phyloP scores from a whole-genome alignment of 1,140 invertebrate species.

The Diachasma alloeum region DNA sequence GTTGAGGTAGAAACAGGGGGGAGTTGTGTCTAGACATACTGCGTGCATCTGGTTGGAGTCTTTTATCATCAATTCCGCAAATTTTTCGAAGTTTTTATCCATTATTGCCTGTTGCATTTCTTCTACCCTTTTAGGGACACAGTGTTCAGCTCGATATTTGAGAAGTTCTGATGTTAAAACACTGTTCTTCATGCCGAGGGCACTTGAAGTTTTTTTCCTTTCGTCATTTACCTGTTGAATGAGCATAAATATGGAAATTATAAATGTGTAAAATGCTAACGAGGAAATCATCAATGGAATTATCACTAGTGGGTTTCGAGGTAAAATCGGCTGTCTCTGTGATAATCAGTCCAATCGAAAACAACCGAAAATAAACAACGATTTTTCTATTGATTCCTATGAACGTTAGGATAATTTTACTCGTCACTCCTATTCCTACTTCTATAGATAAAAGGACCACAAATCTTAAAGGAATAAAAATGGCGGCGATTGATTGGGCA shows the following conservation, averaged over 20 bases:
- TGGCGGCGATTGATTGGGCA: too few species aligned
- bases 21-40: slow-evolving; percentile 92
- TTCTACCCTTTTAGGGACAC: slow-evolving; percentile 77
- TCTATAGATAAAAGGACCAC: too few species aligned
- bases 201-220: slow-evolving; percentile 89
- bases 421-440: too few species aligned
- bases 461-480: too few species aligned
- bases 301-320: neutral
- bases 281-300: neutral
- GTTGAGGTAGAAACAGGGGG: slow-evolving; percentile 93
- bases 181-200: slow-evolving; percentile 88
- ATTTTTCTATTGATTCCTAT: too few species aligned
- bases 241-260: neutral
- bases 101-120: slow-evolving; percentile 81
- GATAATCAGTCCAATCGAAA: too few species aligned
- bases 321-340: too few species aligned
- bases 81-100: slow-evolving; percentile 82
- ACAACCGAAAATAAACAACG: too few species aligned
- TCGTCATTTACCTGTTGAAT: slow-evolving; percentile 75
- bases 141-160: slow-evolving; percentile 74
- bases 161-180: slow-evolving; percentile 87
- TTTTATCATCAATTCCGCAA: slow-evolving; percentile 95
- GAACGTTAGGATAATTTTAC: too few species aligned
- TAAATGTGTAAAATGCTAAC: slow-evolving; percentile 14
- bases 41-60: slow-evolving; percentile 99